A percentile compares a stretch with the other conserved stretches of the same genome.
phyloP scores from a whole-genome alignment of 2,888 invertebrate genomes.

The Nezara viridula region DNA sequence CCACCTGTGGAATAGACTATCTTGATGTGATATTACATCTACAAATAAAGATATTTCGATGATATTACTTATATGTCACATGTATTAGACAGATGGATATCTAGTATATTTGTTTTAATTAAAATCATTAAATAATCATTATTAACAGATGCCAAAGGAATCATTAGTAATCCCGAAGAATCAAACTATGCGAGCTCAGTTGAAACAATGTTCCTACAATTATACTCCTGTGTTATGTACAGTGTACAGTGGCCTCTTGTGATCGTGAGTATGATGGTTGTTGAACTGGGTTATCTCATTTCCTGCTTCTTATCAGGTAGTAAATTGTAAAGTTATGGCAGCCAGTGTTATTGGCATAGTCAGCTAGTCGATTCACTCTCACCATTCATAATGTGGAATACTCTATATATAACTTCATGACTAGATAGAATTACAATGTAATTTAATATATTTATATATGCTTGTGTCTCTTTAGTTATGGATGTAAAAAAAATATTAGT shows the following conservation, averaged over 20 bases:
- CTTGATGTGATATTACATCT: no score
- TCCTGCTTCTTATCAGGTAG: constrained; percentile 6
- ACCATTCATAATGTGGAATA: neutral
- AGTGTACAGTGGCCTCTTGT: neutral
- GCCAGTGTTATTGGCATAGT: neutral
- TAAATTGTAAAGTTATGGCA: constrained; percentile 35
- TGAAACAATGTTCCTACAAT: neutral
- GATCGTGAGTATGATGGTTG: constrained; percentile 19
- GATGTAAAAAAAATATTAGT: no score
- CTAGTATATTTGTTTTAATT: no score
- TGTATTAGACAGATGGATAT: no score
- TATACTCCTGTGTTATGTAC: neutral
- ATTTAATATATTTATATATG: no score
- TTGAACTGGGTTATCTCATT: constrained; percentile 24
- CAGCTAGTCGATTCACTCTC: neutral
- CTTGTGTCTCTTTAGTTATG: no score
- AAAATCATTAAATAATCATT: neutral
- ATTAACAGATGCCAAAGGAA: neutral
- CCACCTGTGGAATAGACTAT: no score
- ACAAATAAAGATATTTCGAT: no score
- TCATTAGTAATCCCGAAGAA: neutral
- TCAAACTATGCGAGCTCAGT: neutral
- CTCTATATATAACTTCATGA: neutral
- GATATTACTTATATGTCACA: no score
- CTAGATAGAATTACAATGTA: neutral